A percentile compares a stretch with the other conserved stretches of the same genome.
These are phyloP conservation scores for Drosophila greeni DNA, from an alignment of 2,888 invertebrate genomes.

Conservation along the genomic window DNA sequence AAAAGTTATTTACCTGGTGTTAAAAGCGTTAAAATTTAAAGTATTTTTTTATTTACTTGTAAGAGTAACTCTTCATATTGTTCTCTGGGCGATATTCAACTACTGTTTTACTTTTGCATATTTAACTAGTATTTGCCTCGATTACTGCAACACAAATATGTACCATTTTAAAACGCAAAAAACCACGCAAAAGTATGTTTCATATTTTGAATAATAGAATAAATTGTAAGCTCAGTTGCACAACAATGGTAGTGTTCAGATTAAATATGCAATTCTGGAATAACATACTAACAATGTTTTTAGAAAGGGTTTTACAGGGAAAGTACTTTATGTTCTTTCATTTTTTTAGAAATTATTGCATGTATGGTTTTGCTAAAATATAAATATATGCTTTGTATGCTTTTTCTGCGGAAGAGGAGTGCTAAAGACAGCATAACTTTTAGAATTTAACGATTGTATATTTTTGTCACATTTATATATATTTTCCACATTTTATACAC, in stretches of 20 bases:
- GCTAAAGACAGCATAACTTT: background rate
- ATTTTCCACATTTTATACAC: constrained; percentile 1
- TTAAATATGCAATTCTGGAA: background rate
- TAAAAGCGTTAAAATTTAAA: background rate
- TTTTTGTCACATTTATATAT: background rate
- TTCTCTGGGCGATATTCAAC: background rate
- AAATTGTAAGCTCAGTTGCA: background rate
- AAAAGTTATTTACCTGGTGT: constrained; percentile 6
- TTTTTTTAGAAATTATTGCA: background rate
- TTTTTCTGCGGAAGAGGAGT: no score
- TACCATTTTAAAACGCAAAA: background rate
- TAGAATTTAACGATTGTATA: background rate
- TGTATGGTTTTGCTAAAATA: background rate
- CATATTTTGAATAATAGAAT: constrained; percentile 4
- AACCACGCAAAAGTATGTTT: background rate
- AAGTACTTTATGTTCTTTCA: background rate
- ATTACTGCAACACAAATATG: constrained; percentile 5
- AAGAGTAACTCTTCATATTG: background rate
- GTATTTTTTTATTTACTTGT: background rate
- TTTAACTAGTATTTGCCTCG: constrained; percentile 7
- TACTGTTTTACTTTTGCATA: background rate
- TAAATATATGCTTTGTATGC: background rate
- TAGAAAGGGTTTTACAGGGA: background rate
- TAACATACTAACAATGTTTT: background rate
- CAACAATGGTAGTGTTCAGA: background rate